Percentiles rank a stretch among this genome's conserved stretches.
Evolutionary conservation across 2,113 vertebrate species (phyloP).

Genomic region (Pachypanchax playfairii): DNA sequence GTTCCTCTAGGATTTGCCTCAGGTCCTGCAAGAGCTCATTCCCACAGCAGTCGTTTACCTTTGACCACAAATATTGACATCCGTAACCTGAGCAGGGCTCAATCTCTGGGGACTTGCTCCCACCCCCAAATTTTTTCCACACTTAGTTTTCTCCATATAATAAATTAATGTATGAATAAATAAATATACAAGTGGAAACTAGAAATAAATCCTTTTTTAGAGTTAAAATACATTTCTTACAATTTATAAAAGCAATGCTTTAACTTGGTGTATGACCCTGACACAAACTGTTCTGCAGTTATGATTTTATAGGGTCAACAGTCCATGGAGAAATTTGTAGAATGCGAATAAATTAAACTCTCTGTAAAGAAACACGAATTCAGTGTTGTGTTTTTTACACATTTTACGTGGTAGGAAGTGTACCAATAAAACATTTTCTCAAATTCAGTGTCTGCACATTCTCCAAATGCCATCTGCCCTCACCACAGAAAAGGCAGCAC

Average conservation of each 20-base stretch:
- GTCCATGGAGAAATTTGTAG: constrained; percentile 2
- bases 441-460: constrained; percentile 35
- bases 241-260: no score
- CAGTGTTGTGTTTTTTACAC: constrained; percentile 11
- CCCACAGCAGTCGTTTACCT: neutral
- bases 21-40: neutral
- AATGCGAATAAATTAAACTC: constrained; percentile 3
- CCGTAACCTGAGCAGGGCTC: neutral
- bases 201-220: no score
- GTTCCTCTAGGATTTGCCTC: neutral
- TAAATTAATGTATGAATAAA: no score
- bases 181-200: no score
- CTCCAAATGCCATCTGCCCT: constrained; percentile 21
- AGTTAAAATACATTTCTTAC: no score
- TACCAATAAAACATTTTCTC: constrained; percentile 48
- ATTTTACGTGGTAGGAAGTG: constrained; percentile 17
- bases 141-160: no score
- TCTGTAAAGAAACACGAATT: constrained; percentile 10
- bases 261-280: no score
- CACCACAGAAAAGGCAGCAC: constrained; percentile 15
- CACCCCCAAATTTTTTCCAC: no score
- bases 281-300: no score
- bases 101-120: neutral
- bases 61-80: neutral
- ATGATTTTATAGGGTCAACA: no score